Base-by-base conservation (phyloP, 2,888 invertebrate genomes). In the Chironomus riparius region DNA sequence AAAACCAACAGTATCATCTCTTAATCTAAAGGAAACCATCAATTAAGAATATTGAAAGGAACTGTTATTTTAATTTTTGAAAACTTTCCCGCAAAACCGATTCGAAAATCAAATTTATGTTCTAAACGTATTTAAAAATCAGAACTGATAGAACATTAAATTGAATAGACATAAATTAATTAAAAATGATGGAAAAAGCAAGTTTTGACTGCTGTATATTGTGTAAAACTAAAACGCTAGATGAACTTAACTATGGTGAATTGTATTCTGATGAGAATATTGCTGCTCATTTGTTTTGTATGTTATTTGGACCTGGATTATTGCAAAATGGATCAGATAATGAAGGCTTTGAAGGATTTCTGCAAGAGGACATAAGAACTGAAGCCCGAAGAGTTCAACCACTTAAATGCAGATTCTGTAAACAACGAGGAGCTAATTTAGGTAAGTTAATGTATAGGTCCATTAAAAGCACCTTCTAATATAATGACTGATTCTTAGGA, bases 261-360 rank as follows among this genome's bases (percentile, higher is more conserved):
- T 18, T 18, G 5, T 56, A 15, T 15, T 7, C 7, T 2, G n/a
- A 56, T 5, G 6, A 15, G 6, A 18, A 56, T 56, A 18, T 18
- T 4, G 15, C 18, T 56, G 68, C 22, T 18, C 74, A 74, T 24
- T 38, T 47, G 5, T 74, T 22, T 18, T 74, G 74, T 18, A 13
- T 74, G 74, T 24, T 74, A 13, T 68, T 74, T 12, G 21, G 68
- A 7, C 65, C 65, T 12, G 48, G 10, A 5, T 28, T 47, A 1
- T 6, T 3, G 0, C 47, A 38, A 21, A 38, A 18, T 2, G 74
- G 74, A 18, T 18, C 22, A 22, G 68, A 47, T 38, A 47, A 68
- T 6, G 65, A 74, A n/a, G 74, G 74, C 48, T 47, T 68, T 21
- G 15, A 47, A 6, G 74, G 74, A 13, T 74, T 74, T 65, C 15